These are phyloP conservation scores for Vannuccia rotundouncinata DNA, from an alignment of 2,888 invertebrate species.

Conservation along the genomic window DNA sequence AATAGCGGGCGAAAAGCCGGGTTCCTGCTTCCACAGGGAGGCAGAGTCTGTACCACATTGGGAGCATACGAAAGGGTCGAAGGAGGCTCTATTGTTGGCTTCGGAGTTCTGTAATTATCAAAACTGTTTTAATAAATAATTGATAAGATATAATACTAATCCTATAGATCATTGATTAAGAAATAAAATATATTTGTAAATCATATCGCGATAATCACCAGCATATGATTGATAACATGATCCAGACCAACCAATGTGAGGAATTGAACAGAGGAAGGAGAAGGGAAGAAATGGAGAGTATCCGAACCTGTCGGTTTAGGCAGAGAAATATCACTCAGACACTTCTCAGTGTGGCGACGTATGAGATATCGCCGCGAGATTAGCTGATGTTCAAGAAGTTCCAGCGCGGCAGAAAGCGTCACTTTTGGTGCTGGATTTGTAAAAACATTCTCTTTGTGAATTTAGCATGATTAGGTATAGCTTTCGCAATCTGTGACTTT, in stretches of 20 bases:
- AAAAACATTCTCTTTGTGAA: no score
- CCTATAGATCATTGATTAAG: background rate
- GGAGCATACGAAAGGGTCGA: background rate
- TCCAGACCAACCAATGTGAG: background rate
- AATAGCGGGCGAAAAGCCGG: background rate
- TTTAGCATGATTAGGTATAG: no score
- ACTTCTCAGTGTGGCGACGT: background rate
- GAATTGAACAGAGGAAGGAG: background rate
- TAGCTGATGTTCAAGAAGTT: background rate
- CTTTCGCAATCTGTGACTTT: no score
- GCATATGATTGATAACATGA: background rate
- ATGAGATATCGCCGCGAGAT: background rate
- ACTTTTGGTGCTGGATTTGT: no score
- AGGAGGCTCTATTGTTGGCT: background rate
- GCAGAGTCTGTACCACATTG: background rate
- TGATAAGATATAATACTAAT: no score
- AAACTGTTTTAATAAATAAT: no score
- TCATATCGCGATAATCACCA: background rate
- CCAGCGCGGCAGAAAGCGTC: no score
- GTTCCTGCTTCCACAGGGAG: background rate
- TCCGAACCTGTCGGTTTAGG: background rate
- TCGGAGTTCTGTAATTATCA: background rate
- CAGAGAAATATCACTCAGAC: background rate
- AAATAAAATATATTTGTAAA: background rate
- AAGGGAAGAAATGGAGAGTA: background rate